Conservation (phyloP, 1,140 invertebrate species). For the Drosophila erecta region DNA sequence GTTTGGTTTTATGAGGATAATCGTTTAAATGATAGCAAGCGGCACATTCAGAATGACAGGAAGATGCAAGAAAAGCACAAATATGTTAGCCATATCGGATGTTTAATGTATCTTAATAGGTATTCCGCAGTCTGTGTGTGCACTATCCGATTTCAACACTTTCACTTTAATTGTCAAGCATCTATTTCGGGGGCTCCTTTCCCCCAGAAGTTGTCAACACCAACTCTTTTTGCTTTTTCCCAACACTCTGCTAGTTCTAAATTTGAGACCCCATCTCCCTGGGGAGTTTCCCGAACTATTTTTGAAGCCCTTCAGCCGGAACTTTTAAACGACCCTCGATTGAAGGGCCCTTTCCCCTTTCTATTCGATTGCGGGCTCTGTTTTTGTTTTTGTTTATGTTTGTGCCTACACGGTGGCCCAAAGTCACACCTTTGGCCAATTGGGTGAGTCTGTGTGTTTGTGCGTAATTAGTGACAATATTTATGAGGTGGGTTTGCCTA, state of each 20-base stretch:
- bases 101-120: constrained; percentile 20
- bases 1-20: constrained; percentile 32
- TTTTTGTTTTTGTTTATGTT: constrained; percentile 23
- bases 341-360: constrained; percentile 31
- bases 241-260: constrained; percentile 24
- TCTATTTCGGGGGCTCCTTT: constrained; percentile 6
- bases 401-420: constrained; percentile 26
- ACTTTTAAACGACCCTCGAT: constrained; percentile 27
- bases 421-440: constrained; percentile 48
- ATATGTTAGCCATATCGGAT: constrained; percentile 67
- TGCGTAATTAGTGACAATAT: constrained; percentile 72
- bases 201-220: constrained; percentile 22
- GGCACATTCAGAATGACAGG: constrained; percentile 57
- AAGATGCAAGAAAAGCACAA: constrained; percentile 70
- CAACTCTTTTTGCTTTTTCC: constrained; percentile 6
- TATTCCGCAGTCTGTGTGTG: constrained; percentile 7
- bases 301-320: constrained; percentile 20
- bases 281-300: constrained; percentile 26
- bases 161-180: constrained; percentile 43
- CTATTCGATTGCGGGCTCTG: constrained; percentile 19
- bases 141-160: constrained; percentile 68
- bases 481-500: constrained; percentile 48
- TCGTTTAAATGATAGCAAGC: constrained; percentile 66
- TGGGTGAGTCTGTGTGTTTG: constrained; percentile 18
- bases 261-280: constrained; percentile 12